A percentile compares a stretch with the other conserved stretches of the same genome.
Conservation (phyloP, 2,888 invertebrate species). For the Lumbricus terrestris region DNA sequence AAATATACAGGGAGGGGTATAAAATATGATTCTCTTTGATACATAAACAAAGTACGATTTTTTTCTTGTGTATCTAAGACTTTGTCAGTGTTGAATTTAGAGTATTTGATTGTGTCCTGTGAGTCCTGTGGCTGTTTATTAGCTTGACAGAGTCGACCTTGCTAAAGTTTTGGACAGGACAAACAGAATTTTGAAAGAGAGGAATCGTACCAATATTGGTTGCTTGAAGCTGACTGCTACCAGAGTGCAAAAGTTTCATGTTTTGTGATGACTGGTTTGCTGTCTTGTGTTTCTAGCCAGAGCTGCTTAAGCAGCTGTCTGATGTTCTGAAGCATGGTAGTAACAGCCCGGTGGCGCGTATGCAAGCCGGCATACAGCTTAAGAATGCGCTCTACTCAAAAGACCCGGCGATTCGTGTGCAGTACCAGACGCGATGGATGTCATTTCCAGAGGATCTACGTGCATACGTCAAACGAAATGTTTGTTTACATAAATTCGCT, state of each 20-base stretch:
- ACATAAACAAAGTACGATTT: background rate
- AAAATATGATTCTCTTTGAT: too few relatives aligned
- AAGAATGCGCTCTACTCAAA: conserved; percentile 97
- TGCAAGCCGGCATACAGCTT: conserved; percentile 92
- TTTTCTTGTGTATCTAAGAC: background rate
- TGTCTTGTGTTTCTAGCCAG: conserved; percentile 66
- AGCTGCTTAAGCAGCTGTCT: conserved; percentile 88
- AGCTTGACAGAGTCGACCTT: background rate
- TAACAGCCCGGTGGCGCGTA: conserved; percentile 89
- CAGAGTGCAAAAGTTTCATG: background rate
- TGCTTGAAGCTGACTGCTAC: background rate
- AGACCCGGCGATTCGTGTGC: conserved; percentile 75
- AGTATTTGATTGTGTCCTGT: background rate
- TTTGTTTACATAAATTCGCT: conserved; percentile 64
- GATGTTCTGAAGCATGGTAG: conserved; percentile 85
- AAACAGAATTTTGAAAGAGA: background rate
- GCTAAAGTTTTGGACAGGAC: background rate
- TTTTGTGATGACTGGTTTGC: background rate
- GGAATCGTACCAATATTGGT: background rate
- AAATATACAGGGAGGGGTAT: too few relatives aligned
- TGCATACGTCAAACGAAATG: conserved; percentile 89
- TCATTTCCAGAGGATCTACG: conserved; percentile 82
- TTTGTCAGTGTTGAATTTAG: background rate
- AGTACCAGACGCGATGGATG: conserved; percentile 91
- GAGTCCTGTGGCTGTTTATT: background rate